Evolutionary conservation across 1,140 invertebrate species (phyloP), one percentile per base, ranked within the genome.

Genomic region (Anthonomus grandis): DNA sequence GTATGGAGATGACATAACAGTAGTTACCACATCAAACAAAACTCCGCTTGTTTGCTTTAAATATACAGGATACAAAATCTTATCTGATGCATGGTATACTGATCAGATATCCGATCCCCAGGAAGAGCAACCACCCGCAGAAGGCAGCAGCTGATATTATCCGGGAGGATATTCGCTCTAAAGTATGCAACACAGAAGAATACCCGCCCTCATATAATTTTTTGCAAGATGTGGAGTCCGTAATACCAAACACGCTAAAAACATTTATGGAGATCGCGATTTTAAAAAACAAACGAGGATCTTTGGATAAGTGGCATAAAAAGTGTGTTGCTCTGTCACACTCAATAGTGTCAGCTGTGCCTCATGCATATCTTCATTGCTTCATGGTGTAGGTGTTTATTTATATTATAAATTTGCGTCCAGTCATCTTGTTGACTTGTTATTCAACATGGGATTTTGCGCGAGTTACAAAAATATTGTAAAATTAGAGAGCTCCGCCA

Each of bases 61-160:
- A n/a, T n/a, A n/a, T n/a, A n/a, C n/a, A n/a, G n/a, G n/a, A n/a
- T n/a, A n/a, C n/a, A n/a, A n/a, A n/a, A n/a, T n/a, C n/a, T n/a
- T n/a, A n/a, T n/a, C n/a, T n/a, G n/a, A n/a, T n/a, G n/a, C n/a
- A n/a, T n/a, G n/a, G n/a, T n/a, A n/a, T n/a, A n/a, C n/a, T n/a
- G n/a, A n/a, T 57, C 54, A 50, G 64, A 64, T 63, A 58, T 45
- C 6, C 23, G 60, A 42, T 63, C 36, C 55, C 48, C 47, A 54
- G 55, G 62, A 63, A 62, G 70, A 68, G 60, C 36, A 62, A 36
- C 45, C 63, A 37, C 46, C 60, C 17, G 64, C 68, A 65, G 57
- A 52, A 70, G 67, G 27, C 27, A 8, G 27, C 27, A 31, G 27
- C 27, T 8, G 27, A 31, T 31, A 31, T 31, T 31, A 6, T 31